phyloP scores from a whole-genome alignment of 2,888 invertebrate species.

The Leistus spinibarbis region DNA sequence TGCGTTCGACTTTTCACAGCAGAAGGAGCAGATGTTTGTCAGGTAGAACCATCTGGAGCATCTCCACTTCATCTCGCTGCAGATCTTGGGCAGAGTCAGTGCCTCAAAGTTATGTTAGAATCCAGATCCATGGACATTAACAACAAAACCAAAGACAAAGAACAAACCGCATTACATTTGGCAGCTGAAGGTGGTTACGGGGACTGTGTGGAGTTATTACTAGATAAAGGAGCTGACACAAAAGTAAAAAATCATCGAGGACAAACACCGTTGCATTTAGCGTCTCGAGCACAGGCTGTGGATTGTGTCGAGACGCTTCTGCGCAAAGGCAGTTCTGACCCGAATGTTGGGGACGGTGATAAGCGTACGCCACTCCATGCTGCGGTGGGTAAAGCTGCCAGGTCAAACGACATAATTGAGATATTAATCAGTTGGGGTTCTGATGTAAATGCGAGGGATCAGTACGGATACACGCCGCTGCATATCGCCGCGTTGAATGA shows the following conservation, averaged over 20 bases:
- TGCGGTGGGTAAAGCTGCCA: slow-evolving; percentile 81
- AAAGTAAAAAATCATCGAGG: slow-evolving; percentile 77
- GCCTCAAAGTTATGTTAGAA: slow-evolving; percentile 75
- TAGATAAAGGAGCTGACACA: slow-evolving; percentile 77
- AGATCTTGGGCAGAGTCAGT: slow-evolving; percentile 78
- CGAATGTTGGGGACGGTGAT: slow-evolving; percentile 81
- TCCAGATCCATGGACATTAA: slow-evolving; percentile 75
- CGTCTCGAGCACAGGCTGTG: slow-evolving; percentile 77
- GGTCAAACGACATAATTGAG: slow-evolving; percentile 81
- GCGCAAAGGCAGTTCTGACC: slow-evolving; percentile 75
- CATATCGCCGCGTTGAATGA: slow-evolving; percentile 88
- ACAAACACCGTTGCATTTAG: slow-evolving; percentile 85
- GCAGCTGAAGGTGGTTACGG: slow-evolving; percentile 87
- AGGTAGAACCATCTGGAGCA: slow-evolving; percentile 75
- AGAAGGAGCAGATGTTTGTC: slow-evolving; percentile 77
- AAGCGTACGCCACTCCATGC: slow-evolving; percentile 83
- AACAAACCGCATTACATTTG: slow-evolving; percentile 80
- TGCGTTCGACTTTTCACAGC: slow-evolving; percentile 77
- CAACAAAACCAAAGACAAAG: slow-evolving; percentile 73
- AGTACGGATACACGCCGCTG: slow-evolving; percentile 83
- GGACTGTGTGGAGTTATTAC: slow-evolving; percentile 76
- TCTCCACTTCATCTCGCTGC: slow-evolving; percentile 83
- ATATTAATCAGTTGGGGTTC: slow-evolving; percentile 79
- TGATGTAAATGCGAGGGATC: slow-evolving; percentile 82
- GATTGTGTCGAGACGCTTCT: slow-evolving; percentile 82